A percentile compares a stretch with the other conserved stretches of the same genome.
Conservation (phyloP, 2,113 vertebrate genomes). For the Thunnus thynnus region DNA sequence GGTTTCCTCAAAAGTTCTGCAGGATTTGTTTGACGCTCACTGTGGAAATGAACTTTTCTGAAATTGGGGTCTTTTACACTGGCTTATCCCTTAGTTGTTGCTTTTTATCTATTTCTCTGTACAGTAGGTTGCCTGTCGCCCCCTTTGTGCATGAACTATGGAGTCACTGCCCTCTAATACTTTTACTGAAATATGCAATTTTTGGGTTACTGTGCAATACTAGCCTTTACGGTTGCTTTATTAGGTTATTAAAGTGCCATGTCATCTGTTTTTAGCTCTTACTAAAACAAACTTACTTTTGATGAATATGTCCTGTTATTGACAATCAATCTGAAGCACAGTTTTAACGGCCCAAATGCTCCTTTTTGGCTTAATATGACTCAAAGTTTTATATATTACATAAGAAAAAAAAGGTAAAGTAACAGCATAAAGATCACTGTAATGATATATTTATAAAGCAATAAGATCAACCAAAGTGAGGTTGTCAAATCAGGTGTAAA, state of each 20-base stretch:
- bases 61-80: constrained; percentile 18
- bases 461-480: constrained; percentile 68
- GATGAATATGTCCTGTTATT: background rate
- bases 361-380: background rate
- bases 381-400: background rate
- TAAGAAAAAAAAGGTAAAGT: background rate
- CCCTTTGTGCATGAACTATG: constrained; percentile 59
- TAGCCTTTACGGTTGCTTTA: constrained; percentile 17
- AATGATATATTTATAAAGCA: constrained; percentile 33
- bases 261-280: constrained; percentile 29
- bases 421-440: background rate
- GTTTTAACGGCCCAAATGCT: constrained; percentile 2
- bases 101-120: constrained; percentile 13
- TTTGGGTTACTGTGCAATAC: constrained; percentile 70
- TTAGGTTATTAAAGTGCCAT: constrained; percentile 59
- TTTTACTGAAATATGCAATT: constrained; percentile 65
- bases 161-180: constrained; percentile 27
- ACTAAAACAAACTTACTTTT: constrained; percentile 2
- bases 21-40: constrained; percentile 17
- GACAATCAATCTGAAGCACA: constrained; percentile 35
- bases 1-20: background rate
- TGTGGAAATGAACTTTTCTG: constrained; percentile 2
- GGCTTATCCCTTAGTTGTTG: background rate
- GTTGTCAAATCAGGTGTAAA: constrained; percentile 38
- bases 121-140: constrained; percentile 2